phyloP scores from a whole-genome alignment of 2,888 invertebrate genomes.

The Poecilobothrus nobilitatus region DNA sequence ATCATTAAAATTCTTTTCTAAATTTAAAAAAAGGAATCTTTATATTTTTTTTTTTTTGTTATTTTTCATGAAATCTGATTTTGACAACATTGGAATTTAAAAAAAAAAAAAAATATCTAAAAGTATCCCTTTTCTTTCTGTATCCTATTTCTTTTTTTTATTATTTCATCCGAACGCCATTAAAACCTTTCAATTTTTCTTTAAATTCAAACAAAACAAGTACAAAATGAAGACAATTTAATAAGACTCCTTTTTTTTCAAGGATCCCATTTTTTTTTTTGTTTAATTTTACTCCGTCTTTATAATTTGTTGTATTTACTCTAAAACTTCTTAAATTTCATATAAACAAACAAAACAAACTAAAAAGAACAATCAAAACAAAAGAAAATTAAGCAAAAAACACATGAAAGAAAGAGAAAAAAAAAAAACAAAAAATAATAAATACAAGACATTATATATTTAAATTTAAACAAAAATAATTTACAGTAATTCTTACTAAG shows the following conservation, averaged over 20 bases:
- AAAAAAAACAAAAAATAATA: background rate
- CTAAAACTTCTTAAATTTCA: background rate
- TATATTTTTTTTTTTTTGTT: no score
- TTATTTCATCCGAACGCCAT: no score
- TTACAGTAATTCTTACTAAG: no score
- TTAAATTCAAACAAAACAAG: background rate
- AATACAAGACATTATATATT: background rate
- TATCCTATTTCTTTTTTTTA: no score
- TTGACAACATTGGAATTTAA: background rate
- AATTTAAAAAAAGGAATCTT: background rate
- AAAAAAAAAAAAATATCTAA: background rate
- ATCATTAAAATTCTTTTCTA: background rate
- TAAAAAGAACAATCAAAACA: background rate
- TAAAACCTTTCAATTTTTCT: background rate
- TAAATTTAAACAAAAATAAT: background rate
- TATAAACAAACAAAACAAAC: background rate
- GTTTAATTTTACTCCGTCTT: background rate
- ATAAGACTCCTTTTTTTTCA: background rate
- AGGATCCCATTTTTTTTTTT: background rate
- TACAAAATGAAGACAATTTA: background rate
- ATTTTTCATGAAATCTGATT: background rate
- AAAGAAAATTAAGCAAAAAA: background rate
- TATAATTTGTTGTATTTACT: conserved; percentile 4
- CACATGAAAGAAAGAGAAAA: background rate
- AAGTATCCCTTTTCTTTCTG: no score